These are phyloP conservation scores for Thryonomys swinderianus DNA, from an alignment of 2,113 vertebrate genomes.

Conservation along the genomic window DNA sequence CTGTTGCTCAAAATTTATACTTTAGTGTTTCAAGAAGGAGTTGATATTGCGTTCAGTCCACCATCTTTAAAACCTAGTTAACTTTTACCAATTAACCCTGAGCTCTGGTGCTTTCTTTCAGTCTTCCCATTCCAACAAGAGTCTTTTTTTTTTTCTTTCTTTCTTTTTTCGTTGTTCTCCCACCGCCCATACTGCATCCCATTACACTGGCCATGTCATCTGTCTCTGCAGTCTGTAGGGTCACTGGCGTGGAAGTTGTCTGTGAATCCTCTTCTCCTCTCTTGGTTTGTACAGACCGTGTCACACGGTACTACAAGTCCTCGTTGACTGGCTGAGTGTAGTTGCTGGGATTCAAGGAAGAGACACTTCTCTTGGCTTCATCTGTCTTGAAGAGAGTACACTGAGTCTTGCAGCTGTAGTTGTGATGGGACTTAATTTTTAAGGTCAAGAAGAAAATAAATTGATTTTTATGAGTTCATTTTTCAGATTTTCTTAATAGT, in stretches of 20 bases:
- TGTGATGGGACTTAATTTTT: slow-evolving; percentile 32
- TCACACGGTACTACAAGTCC: not conserved
- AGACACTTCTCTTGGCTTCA: not conserved
- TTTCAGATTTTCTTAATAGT: slow-evolving; percentile 18
- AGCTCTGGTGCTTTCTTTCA: too few species aligned
- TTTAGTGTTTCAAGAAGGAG: too few species aligned
- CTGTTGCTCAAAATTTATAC: too few species aligned
- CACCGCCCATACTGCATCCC: not conserved
- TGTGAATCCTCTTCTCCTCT: not conserved
- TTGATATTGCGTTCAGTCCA: too few species aligned
- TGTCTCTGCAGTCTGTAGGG: not conserved
- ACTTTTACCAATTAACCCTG: too few species aligned
- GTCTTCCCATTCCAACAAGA: too few species aligned
- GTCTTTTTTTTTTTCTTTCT: too few species aligned
- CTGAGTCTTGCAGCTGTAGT: slow-evolving; percentile 18
- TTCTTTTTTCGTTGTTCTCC: too few species aligned
- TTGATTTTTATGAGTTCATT: not conserved
- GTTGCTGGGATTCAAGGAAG: not conserved
- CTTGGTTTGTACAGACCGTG: not conserved
- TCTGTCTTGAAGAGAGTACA: slow-evolving; percentile 6
- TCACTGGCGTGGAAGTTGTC: not conserved
- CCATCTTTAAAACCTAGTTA: too few species aligned
- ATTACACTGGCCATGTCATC: not conserved
- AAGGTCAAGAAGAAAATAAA: not conserved
- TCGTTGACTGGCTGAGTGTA: not conserved